Evolutionary conservation across 2,113 vertebrate genomes (phyloP).

Genomic region (Nesoenas mayeri): DNA sequence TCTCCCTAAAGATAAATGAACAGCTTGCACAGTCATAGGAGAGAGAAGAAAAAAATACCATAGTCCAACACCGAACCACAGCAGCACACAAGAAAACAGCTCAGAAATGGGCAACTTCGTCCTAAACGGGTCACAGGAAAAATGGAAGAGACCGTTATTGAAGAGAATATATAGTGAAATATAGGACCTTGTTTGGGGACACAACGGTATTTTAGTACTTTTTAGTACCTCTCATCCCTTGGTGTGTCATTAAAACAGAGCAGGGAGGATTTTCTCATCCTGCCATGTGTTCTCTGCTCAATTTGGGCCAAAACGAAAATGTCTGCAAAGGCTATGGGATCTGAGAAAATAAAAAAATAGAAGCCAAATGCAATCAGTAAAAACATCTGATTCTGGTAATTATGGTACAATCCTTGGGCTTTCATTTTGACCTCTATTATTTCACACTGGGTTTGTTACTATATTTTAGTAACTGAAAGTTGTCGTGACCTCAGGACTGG

Average conservation of each 20-base stretch:
- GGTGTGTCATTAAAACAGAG: background rate
- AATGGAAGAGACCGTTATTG: accelerated
- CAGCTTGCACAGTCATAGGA: background rate
- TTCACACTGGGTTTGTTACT: background rate
- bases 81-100: background rate
- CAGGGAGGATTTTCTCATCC: background rate
- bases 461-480: background rate
- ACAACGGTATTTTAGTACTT: background rate
- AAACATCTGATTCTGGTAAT: background rate
- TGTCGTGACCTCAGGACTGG: background rate
- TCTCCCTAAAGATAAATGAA: background rate
- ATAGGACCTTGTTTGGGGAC: background rate
- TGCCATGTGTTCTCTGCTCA: background rate
- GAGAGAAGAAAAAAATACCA: background rate
- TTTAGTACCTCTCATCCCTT: background rate
- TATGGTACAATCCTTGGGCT: background rate
- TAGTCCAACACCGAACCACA: background rate
- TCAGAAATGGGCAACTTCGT: background rate
- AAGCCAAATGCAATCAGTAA: background rate
- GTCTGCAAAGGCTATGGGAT: background rate
- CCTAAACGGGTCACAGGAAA: background rate
- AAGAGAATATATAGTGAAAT: background rate
- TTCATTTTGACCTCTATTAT: background rate
- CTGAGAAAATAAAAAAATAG: background rate
- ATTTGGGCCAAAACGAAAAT: background rate